Percentiles rank a stretch among this genome's conserved stretches.
These are phyloP conservation scores for Corvus cornix DNA, from an alignment of 2,113 vertebrate genomes.

Conservation along the genomic window DNA sequence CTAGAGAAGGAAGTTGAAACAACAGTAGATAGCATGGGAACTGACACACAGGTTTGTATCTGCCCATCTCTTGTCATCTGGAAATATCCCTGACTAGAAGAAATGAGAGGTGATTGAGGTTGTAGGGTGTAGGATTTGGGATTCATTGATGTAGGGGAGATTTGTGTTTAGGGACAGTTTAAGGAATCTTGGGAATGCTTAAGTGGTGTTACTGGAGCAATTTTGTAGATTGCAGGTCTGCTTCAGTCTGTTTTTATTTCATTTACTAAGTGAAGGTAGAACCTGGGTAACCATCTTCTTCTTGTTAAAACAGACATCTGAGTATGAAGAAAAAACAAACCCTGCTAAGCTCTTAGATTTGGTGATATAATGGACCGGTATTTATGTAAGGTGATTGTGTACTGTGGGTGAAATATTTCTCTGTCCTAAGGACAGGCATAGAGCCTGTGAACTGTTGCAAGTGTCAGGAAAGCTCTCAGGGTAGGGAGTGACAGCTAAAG, in stretches of 20 bases:
- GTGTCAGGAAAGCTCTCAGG: not conserved
- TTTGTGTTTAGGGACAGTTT: not conserved
- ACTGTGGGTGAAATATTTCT: not conserved
- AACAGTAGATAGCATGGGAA: not conserved
- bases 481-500: not conserved
- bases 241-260: not conserved
- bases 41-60: not conserved
- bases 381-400: not conserved
- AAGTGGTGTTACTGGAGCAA: not conserved
- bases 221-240: not conserved
- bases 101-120: not conserved
- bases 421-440: not conserved
- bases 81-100: not conserved
- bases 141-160: not conserved
- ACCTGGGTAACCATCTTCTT: not conserved
- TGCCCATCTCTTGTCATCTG: not conserved
- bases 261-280: not conserved
- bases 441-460: not conserved
- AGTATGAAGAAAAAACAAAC: not conserved
- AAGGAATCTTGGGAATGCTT: not conserved
- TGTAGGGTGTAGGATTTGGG: not conserved
- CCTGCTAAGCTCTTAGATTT: not conserved
- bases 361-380: not conserved
- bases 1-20: not conserved
- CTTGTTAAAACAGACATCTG: not conserved